Evolutionary conservation across 2,888 invertebrate genomes (phyloP).

Genomic region (Stenurella melanura): DNA sequence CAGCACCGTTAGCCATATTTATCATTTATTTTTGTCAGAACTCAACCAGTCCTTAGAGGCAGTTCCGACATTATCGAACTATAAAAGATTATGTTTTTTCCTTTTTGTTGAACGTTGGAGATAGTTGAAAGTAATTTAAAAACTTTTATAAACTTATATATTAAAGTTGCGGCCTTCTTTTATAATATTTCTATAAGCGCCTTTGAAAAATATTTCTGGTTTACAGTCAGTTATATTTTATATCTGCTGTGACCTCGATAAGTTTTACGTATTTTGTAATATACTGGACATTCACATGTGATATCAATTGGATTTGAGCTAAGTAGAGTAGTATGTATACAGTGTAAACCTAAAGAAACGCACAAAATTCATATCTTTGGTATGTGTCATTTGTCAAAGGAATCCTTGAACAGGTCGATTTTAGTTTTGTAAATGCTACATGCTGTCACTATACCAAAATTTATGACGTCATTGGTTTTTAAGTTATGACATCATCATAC

Average conservation of each 20-base stretch:
- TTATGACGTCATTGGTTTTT: no score
- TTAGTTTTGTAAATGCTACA: no score
- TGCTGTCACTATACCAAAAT: no score
- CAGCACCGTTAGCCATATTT: not conserved
- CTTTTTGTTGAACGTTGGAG: constrained; percentile 3
- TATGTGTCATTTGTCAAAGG: no score
- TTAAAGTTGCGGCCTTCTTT: constrained; percentile 12
- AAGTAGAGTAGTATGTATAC: no score
- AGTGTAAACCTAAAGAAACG: no score
- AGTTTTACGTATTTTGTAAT: not conserved
- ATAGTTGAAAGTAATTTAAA: constrained; percentile 18
- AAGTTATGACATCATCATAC: no score
- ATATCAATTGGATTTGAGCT: not conserved
- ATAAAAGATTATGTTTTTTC: constrained; percentile 6
- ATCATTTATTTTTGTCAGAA: constrained; percentile 13
- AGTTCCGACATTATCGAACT: constrained; percentile 32
- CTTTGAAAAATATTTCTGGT: constrained; percentile 19
- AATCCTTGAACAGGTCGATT: no score
- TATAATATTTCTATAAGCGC: not conserved
- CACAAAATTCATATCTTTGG: no score
- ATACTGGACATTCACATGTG: not conserved
- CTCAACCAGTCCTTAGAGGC: constrained; percentile 17
- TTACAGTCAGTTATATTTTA: not conserved
- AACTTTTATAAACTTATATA: constrained; percentile 14
- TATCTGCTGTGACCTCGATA: not conserved